phyloP scores from a whole-genome alignment of 2,888 invertebrate genomes.

The Marasmarcha lunaedactyla region DNA sequence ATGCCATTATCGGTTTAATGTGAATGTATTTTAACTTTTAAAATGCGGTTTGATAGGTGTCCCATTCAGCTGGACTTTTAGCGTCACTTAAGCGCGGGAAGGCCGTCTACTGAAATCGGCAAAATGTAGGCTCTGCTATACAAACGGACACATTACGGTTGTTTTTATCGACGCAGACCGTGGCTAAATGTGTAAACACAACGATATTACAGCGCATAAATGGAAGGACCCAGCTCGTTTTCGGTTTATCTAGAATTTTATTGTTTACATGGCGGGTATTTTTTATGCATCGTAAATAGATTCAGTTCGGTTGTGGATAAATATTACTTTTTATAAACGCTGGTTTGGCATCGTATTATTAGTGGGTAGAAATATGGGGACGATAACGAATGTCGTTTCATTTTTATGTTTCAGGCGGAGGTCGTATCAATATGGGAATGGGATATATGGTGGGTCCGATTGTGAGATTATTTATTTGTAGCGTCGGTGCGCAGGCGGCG shows the following conservation, averaged over 20 bases:
- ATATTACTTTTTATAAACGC: too few species aligned
- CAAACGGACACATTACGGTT: slow-evolving; percentile 48
- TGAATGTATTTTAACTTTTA: slow-evolving; percentile 32
- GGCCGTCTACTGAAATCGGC: slow-evolving; percentile 28
- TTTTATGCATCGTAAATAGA: slow-evolving; percentile 9
- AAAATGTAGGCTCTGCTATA: slow-evolving; percentile 29
- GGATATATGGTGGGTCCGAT: too few species aligned
- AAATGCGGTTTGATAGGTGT: slow-evolving; percentile 23
- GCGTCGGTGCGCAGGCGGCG: too few species aligned
- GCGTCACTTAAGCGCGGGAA: slow-evolving; percentile 21
- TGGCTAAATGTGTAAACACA: slow-evolving; percentile 34
- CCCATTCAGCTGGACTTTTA: background rate
- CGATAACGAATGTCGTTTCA: background rate
- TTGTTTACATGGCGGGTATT: slow-evolving; percentile 20
- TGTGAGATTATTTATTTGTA: too few species aligned
- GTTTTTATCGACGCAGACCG: slow-evolving; percentile 37
- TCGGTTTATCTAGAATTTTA: slow-evolving; percentile 39
- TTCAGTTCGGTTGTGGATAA: too few species aligned
- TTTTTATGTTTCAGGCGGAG: slow-evolving; percentile 6
- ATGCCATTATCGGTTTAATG: slow-evolving; percentile 34
- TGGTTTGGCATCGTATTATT: too few species aligned
- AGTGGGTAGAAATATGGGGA: too few species aligned
- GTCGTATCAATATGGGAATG: too few species aligned
- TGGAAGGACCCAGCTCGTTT: slow-evolving; percentile 27
- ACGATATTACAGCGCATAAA: slow-evolving; percentile 25